phyloP scores from a whole-genome alignment of 2,113 vertebrate genomes.

The Aptenodytes forsteri region DNA sequence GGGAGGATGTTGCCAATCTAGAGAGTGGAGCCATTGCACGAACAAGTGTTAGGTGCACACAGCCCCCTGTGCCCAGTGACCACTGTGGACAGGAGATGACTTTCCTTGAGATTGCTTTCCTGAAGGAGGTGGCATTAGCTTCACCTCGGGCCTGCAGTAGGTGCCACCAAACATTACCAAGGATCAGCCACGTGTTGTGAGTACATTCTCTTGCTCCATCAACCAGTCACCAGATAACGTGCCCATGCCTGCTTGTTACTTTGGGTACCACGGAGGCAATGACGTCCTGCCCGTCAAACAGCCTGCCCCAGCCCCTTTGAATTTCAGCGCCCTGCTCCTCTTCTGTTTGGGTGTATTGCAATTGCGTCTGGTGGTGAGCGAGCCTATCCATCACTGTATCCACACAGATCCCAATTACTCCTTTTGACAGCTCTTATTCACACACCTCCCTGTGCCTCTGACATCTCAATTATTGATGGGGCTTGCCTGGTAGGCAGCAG shows the following conservation, averaged over 20 bases:
- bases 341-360: background rate
- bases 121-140: background rate
- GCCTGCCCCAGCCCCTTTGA: background rate
- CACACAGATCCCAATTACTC: conserved; percentile 36
- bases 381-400: conserved; percentile 29
- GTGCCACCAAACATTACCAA: background rate
- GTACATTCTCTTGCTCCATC: background rate
- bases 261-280: background rate
- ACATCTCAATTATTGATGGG: conserved; percentile 54
- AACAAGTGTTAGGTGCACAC: background rate
- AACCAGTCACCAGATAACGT: background rate
- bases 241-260: background rate
- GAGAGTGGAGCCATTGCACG: background rate
- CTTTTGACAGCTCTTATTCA: conserved; percentile 52
- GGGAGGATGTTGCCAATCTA: background rate
- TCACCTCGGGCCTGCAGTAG: background rate
- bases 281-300: background rate
- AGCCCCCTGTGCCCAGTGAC: background rate
- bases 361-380: background rate
- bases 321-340: background rate
- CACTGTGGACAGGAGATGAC: background rate
- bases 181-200: background rate
- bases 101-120: background rate
- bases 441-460: background rate
- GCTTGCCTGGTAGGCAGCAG: conserved; percentile 23